Evolutionary conservation across 2,888 invertebrate genomes (phyloP).

Genomic region (Acrobasis consociella): DNA sequence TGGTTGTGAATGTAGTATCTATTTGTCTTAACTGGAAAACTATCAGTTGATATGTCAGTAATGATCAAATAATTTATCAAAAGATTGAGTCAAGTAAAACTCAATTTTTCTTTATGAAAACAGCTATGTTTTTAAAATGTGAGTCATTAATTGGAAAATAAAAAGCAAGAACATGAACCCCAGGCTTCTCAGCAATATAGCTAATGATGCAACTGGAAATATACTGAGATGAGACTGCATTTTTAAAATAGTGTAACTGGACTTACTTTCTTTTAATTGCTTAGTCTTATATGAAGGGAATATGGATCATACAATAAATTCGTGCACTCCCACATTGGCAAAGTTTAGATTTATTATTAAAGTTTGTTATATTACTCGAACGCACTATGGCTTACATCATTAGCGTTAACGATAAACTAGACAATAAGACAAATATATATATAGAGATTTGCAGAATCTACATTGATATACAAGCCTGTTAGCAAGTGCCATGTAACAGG

Average conservation of each 20-base stretch:
- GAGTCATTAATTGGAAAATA: not conserved
- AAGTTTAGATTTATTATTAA: too few species aligned
- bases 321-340: too few species aligned
- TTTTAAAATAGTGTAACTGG: too few species aligned
- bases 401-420: constrained; percentile 12
- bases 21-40: not conserved
- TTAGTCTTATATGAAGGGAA: too few species aligned
- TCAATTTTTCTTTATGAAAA: not conserved
- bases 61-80: not conserved
- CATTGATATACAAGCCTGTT: constrained; percentile 14
- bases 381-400: constrained; percentile 5
- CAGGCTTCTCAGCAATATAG: too few species aligned
- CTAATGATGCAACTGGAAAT: too few species aligned
- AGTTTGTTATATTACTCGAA: not conserved
- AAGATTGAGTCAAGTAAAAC: not conserved
- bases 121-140: too few species aligned
- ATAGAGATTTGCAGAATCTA: constrained; percentile 8
- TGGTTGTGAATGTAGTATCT: constrained; percentile 13
- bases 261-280: too few species aligned
- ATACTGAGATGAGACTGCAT: too few species aligned
- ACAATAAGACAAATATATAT: constrained; percentile 18
- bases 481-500: constrained; percentile 16
- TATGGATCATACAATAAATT: too few species aligned
- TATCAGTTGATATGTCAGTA: not conserved
- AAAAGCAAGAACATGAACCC: not conserved